Percentiles rank a stretch among this genome's conserved stretches.
Conservation (phyloP, 2,113 vertebrate genomes). For the Cebidichthys violaceus region DNA sequence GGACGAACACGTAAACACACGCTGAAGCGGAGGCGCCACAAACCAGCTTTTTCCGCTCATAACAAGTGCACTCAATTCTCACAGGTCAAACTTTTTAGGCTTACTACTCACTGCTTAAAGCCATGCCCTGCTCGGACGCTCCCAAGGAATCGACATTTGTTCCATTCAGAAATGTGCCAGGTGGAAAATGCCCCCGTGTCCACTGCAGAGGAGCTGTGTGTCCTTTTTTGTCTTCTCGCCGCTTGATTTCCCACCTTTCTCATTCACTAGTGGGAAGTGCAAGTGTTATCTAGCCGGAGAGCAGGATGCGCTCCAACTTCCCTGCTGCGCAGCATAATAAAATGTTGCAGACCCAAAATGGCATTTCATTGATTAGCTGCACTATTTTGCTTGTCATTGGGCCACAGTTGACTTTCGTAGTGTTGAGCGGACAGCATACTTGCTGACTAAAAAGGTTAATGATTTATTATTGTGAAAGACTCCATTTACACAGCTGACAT, state of each 20-base stretch:
- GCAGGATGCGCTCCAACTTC: slow-evolving; percentile 71
- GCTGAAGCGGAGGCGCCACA: slow-evolving; percentile 14
- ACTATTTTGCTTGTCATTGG: slow-evolving; percentile 18
- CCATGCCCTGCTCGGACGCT: slow-evolving; percentile 71
- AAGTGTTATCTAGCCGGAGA: slow-evolving; percentile 71
- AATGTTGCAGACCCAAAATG: slow-evolving; percentile 51
- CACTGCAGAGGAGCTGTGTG: slow-evolving; percentile 42
- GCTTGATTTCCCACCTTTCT: slow-evolving; percentile 71
- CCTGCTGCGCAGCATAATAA: slow-evolving; percentile 49
- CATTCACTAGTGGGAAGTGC: slow-evolving; percentile 72
- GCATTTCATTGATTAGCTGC: slow-evolving; percentile 48
- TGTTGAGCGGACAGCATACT: not conserved
- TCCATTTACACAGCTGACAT: slow-evolving; percentile 61
- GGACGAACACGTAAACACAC: slow-evolving; percentile 43
- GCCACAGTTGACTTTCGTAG: not conserved
- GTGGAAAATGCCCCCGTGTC: slow-evolving; percentile 59
- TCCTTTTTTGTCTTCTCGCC: slow-evolving; percentile 68
- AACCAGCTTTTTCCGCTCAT: not conserved
- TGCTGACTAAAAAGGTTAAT: slow-evolving; percentile 63
- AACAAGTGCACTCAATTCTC: slow-evolving; percentile 12
- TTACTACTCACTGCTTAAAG: slow-evolving; percentile 78
- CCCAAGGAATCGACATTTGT: slow-evolving; percentile 64
- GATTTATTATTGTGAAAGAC: slow-evolving; percentile 72
- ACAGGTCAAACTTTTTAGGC: slow-evolving; percentile 10
- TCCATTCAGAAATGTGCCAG: slow-evolving; percentile 66